Percentiles rank a stretch among this genome's conserved stretches.
Conservation (phyloP, 2,113 vertebrate species). For the Microcebus murinus region DNA sequence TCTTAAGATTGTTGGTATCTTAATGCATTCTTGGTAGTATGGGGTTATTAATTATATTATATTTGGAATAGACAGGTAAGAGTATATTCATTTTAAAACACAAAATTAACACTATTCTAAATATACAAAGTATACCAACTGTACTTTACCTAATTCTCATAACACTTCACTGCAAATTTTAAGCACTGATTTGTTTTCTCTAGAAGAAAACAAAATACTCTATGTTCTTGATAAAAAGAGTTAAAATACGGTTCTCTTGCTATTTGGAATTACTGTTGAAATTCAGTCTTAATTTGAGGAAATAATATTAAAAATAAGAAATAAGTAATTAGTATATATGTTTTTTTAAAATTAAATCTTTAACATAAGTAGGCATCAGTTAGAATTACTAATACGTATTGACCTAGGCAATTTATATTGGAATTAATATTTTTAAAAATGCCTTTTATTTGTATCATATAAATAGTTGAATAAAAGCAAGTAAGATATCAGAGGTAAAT, state of each 20-base stretch:
- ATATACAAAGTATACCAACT: not conserved
- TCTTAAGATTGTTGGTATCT: not conserved
- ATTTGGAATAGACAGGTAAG: conserved; percentile 17
- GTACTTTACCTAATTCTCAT: not conserved
- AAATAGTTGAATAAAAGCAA: not conserved
- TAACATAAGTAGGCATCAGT: conserved; percentile 69
- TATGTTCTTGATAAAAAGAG: not conserved
- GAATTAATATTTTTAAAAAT: conserved; percentile 25
- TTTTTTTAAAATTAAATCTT: conserved; percentile 62
- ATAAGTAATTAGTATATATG: conserved; percentile 65
- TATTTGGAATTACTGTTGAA: conserved; percentile 32
- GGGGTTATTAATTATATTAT: not conserved
- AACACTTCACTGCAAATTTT: not conserved
- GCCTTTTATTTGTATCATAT: not conserved
- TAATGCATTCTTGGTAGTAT: not conserved
- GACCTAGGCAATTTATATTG: conserved; percentile 1
- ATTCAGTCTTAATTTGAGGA: conserved; percentile 58
- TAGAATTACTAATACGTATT: conserved; percentile 33
- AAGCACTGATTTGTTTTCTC: conserved; percentile 6
- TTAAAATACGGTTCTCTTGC: not conserved
- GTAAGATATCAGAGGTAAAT: not conserved
- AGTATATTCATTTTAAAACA: conserved; percentile 32
- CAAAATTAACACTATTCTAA: conserved; percentile 25
- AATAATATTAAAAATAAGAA: conserved; percentile 59
- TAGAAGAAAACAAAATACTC: conserved; percentile 10